A percentile compares a stretch with the other conserved stretches of the same genome.
phyloP scores from a whole-genome alignment of 2,888 invertebrate genomes.

The Spodoptera exigua region DNA sequence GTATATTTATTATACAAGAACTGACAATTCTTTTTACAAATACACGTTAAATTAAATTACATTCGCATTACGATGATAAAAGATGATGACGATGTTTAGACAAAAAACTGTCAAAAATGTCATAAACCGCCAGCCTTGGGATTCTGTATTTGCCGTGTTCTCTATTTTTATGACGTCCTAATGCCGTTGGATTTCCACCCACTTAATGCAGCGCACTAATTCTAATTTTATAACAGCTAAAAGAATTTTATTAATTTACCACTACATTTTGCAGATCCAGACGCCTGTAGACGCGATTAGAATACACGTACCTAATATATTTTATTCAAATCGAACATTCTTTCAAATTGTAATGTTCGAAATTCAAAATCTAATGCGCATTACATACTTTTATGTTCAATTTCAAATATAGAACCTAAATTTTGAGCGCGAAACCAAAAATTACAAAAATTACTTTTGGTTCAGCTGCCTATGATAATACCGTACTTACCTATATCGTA shows the following conservation, averaged over 20 bases:
- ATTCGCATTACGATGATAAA: neutral
- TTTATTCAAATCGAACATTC: conserved; percentile 18
- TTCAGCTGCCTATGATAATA: too few species aligned
- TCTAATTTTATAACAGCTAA: conserved; percentile 46
- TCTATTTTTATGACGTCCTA: conserved; percentile 44
- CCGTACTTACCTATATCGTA: conserved; percentile 16
- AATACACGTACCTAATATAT: conserved; percentile 7
- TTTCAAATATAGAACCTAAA: neutral
- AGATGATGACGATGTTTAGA: neutral
- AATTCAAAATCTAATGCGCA: too few species aligned
- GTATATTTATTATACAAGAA: too few species aligned
- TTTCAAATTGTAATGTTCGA: too few species aligned
- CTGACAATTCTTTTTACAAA: neutral
- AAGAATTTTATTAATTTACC: conserved; percentile 36
- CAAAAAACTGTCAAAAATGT: conserved; percentile 36
- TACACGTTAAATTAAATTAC: conserved; percentile 2
- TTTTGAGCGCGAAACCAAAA: neutral
- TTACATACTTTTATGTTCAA: neutral
- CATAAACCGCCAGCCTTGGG: conserved; percentile 40
- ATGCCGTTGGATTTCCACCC: conserved; percentile 21
- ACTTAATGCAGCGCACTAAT: conserved; percentile 37
- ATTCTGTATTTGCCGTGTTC: conserved; percentile 15
- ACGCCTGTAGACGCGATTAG: conserved; percentile 9
- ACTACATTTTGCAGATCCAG: conserved; percentile 16
- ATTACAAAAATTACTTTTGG: neutral